Evolutionary conservation across 2,888 invertebrate genomes (phyloP), one percentile per base, ranked within the genome.

Genomic region (Unio delphinus): DNA sequence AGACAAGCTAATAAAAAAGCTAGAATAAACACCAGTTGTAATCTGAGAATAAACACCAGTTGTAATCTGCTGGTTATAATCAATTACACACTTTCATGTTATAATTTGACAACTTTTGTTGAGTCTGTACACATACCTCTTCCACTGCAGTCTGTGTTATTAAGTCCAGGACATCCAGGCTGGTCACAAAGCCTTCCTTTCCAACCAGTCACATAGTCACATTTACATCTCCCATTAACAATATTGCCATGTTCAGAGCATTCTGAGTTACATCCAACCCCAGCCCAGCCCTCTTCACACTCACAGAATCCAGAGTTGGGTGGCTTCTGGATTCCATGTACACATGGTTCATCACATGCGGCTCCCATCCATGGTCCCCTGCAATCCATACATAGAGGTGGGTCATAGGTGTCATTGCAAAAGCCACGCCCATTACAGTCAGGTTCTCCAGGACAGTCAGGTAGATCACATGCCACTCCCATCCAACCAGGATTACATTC

Each of bases 81-180:
- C 3, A 3, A 45, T 45, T 45, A 45, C 3, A 45, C 45, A 7
- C 34, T 34, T 34, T 8, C 45, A 45, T 45, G 2, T 45, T 45
- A 45, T 45, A 45, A 45, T 45, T 15, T 15, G 3, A 45, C 45
- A 15, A 3, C 11, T 45, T 45, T 11, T 45, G 15, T 15, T 15
- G 45, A 45, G 0, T 15, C 11, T 65, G 20, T 20, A 26, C 30
- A 26, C 69, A 61, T 63, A 85, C 85, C 85, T 80, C 83, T 81
- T 8, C 80, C 83, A 67, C 84, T 84, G 67, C 85, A 85, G 75
- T 85, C 84, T 8, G 73, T 54, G 15, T 75, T 71, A 70, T 70
- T 72, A 28, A 85, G 71, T 8, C 85, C 85, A 59, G 85, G 84
- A 65, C 85, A 85, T 23, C 85, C 85, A 11, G 84, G 83, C 1